These are phyloP conservation scores for Valencia hispanica DNA, from an alignment of 2,797 vertebrate genomes.

Conservation along the genomic window DNA sequence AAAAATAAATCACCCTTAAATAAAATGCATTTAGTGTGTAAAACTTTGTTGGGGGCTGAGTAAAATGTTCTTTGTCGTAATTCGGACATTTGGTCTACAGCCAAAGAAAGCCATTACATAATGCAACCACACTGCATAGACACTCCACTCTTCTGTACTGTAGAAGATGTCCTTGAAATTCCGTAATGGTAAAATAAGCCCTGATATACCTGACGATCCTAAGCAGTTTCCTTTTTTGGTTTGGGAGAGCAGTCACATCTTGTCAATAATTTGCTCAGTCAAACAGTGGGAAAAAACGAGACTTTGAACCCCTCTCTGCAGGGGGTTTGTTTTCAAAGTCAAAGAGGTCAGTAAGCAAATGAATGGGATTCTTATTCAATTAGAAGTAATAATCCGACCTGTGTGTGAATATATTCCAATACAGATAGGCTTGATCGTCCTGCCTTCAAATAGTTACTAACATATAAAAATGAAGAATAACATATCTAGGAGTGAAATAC, in stretches of 20 bases:
- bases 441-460: background rate
- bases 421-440: background rate
- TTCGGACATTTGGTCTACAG: conserved; percentile 46
- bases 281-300: conserved; percentile 41
- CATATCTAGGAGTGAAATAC: background rate
- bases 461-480: background rate
- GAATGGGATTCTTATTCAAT: conserved; percentile 1
- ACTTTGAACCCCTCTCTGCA: conserved; percentile 73
- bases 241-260: conserved; percentile 29
- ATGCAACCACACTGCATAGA: conserved; percentile 24
- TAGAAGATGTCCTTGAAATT: conserved; percentile 40
- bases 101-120: conserved; percentile 48
- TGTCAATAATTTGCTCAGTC: conserved; percentile 78
- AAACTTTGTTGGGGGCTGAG: conserved; percentile 27
- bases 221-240: conserved; percentile 16
- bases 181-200: conserved; percentile 28
- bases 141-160: conserved; percentile 11
- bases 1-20: background rate
- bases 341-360: conserved; percentile 33
- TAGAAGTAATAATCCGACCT: background rate
- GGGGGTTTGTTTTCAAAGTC: conserved; percentile 54
- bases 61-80: conserved; percentile 39
- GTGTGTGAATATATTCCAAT: background rate
- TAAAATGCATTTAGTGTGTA: conserved; percentile 10
- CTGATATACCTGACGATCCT: conserved; percentile 13